Evolutionary conservation across 2,888 invertebrate species (phyloP), one percentile per base, ranked within the genome.

Genomic region (Sepioteuthis lessoniana): DNA sequence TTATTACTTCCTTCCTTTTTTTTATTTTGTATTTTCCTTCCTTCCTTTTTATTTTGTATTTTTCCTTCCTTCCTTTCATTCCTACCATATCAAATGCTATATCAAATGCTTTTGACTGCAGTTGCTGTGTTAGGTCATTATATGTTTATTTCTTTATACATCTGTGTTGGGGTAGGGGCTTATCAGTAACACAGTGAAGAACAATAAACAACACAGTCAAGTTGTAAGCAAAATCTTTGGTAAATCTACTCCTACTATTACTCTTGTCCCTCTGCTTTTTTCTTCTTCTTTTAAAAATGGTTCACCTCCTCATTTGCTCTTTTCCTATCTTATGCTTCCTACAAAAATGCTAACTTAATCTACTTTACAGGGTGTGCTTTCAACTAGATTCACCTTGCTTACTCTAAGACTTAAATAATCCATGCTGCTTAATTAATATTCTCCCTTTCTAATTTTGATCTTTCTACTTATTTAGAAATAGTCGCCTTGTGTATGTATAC

Each of bases 111-210:
- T 60, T 31, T 60, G 60, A 60, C 60, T 60, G 60, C 60, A 60
- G 60, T 60, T 60, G 60, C 60, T 60, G 60, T 60, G 60, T 60
- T 60, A 60, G 60, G 60, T 60, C 60, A 60, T 60, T 60, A 60
- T 60, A 60, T 60, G 60, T 60, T 60, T 60, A 60, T 60, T 60
- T 60, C 60, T 60, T 60, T 60, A 60, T 60, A 25, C 60, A 31
- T 31, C 31, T 60, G 60, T 31, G 31, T 60, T 31, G 60, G 31
- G 60, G 60, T 60, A 31, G 60, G 60, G 60, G 60, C 60, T 60
- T 60, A 60, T 60, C 60, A 60, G 60, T 60, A 60, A 60, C 60
- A 60, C 60, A 60, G 60, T 60, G 28, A 31, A 60, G 60, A 60
- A 60, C 60, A 60, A 60, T 60, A 60, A 60, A 60, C 60, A 60